Percentiles rank a stretch among this genome's conserved stretches.
Conservation (phyloP, 2,888 invertebrate species). For the Leucophora obtusa region DNA sequence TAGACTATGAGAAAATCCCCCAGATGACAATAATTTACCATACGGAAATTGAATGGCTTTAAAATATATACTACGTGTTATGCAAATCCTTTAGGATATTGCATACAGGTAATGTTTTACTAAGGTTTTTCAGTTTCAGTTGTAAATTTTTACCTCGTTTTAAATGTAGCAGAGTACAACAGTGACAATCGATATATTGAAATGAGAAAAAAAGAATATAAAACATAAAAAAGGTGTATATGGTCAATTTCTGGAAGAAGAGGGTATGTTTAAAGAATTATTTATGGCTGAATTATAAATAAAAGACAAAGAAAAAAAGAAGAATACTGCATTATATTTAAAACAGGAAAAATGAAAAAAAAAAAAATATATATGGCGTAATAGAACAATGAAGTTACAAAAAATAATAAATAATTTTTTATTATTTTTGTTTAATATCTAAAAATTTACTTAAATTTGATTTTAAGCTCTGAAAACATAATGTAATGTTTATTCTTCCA, state of each 20-base stretch:
- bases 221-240: conserved; percentile 32
- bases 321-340: neutral
- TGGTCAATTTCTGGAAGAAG: conserved; percentile 32
- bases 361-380: neutral
- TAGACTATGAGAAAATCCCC: conserved; percentile 33
- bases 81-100: conserved; percentile 42
- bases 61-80: conserved; percentile 25
- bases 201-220: neutral
- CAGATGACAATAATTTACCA: conserved; percentile 52
- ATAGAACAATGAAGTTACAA: conserved; percentile 14
- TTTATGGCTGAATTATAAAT: conserved; percentile 40
- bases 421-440: no score
- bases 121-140: neutral
- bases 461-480: neutral
- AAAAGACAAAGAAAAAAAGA: neutral
- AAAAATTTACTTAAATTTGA: neutral
- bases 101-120: conserved; percentile 6
- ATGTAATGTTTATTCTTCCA: neutral
- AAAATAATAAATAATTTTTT: neutral
- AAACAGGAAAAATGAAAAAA: neutral
- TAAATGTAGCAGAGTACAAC: neutral
- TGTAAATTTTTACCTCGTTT: neutral
- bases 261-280: conserved; percentile 27
- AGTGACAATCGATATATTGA: conserved; percentile 22
- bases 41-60: conserved; percentile 42